A percentile compares a stretch with the other conserved stretches of the same genome.
These are phyloP conservation scores for Aspidoscelis tigris DNA, from an alignment of 2,113 vertebrate species.

Conservation along the genomic window DNA sequence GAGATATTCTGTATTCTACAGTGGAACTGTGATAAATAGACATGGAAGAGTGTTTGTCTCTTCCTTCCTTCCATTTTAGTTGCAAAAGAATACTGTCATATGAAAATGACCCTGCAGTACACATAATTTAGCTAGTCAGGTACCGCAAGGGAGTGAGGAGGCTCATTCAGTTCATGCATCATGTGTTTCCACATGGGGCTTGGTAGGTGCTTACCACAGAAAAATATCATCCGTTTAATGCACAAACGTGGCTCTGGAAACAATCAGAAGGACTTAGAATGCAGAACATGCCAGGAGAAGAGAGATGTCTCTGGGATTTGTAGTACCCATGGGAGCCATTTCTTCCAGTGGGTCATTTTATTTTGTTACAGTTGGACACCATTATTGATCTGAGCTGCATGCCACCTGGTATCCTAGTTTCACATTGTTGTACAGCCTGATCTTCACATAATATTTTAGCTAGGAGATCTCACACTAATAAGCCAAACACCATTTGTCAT, in stretches of 20 bases:
- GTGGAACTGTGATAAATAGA: neutral
- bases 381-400: constrained; percentile 77
- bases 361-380: constrained; percentile 80
- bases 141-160: neutral
- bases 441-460: constrained; percentile 21
- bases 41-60: neutral
- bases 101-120: constrained; percentile 9
- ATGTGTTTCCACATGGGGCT: neutral
- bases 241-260: constrained; percentile 44
- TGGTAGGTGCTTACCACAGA: constrained; percentile 40
- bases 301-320: constrained; percentile 71
- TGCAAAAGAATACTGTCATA: neutral
- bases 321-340: constrained; percentile 74
- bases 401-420: constrained; percentile 80
- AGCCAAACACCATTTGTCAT: neutral
- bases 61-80: neutral
- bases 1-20: neutral
- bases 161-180: rapidly evolving
- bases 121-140: constrained; percentile 14
- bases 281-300: constrained; percentile 69
- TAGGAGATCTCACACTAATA: constrained; percentile 22
- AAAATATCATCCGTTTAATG: constrained; percentile 50
- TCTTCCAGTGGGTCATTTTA: constrained; percentile 79
- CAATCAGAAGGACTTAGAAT: constrained; percentile 62
- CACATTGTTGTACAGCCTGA: constrained; percentile 38